phyloP scores from a whole-genome alignment of 2,797 vertebrate species.

The Hafferia zeledoni region DNA sequence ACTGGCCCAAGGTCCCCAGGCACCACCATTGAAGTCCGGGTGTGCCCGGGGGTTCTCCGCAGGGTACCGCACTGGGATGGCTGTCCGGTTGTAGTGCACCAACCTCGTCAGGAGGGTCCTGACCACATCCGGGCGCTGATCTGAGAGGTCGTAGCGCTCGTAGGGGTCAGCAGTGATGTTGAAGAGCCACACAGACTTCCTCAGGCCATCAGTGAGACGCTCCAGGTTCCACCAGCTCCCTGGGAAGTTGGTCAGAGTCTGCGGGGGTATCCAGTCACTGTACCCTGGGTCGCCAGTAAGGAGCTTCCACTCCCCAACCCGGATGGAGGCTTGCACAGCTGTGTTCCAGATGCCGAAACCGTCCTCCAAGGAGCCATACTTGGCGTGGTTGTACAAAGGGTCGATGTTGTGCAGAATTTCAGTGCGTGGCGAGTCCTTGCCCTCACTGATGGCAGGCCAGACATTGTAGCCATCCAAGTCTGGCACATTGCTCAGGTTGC shows the following conservation, averaged over 20 bases:
- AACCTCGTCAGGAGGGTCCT: constrained; percentile 87
- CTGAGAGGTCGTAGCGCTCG: constrained; percentile 88
- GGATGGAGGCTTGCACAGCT: constrained; percentile 91
- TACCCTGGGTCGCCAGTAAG: constrained; percentile 95
- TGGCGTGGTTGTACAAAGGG: constrained; percentile 91
- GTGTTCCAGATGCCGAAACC: constrained; percentile 96
- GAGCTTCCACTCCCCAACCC: constrained; percentile 95
- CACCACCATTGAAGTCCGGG: constrained; percentile 91
- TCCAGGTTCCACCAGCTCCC: constrained; percentile 95
- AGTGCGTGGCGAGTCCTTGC: constrained; percentile 86
- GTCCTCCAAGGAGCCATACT: constrained; percentile 85
- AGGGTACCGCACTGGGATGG: constrained; percentile 94
- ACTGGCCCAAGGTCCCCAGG: constrained; percentile 94
- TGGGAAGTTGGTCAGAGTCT: constrained; percentile 90
- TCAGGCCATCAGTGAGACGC: constrained; percentile 80
- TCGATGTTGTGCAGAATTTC: constrained; percentile 98
- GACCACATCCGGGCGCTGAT: constrained; percentile 88
- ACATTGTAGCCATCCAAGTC: constrained; percentile 90
- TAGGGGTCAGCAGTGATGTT: constrained; percentile 94
- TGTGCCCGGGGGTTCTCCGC: constrained; percentile 90
- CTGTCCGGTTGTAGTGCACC: constrained; percentile 89
- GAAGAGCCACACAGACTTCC: constrained; percentile 93
- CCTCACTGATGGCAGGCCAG: constrained; percentile 93
- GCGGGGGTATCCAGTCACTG: constrained; percentile 95
- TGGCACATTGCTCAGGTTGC: constrained; percentile 82